Conservation (phyloP, 2,113 vertebrate genomes). For the Emydura subglobosa region DNA sequence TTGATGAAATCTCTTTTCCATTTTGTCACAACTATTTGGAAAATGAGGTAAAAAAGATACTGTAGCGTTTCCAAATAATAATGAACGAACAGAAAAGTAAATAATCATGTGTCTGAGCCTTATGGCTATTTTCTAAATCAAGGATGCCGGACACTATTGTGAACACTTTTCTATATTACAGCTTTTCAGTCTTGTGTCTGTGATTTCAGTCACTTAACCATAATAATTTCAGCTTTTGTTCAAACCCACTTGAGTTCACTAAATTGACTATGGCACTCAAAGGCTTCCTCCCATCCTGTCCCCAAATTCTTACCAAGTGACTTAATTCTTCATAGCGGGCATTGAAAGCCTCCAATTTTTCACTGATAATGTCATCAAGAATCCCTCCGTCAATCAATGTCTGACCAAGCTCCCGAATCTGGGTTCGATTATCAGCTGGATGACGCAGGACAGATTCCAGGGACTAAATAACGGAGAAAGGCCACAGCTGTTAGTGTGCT, state of each 20-base stretch:
- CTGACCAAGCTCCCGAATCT: constrained; percentile 97
- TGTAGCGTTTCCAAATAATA: background rate
- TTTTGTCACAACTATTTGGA: background rate
- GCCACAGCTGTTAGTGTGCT: background rate
- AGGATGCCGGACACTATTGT: background rate
- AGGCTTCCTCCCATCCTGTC: background rate
- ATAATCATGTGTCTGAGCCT: background rate
- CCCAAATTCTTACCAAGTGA: constrained; percentile 85
- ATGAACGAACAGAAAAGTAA: background rate
- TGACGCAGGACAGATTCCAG: constrained; percentile 93
- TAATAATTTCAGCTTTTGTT: background rate
- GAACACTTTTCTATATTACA: background rate
- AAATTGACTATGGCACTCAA: background rate
- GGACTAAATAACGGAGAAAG: constrained; percentile 76
- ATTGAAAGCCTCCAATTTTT: constrained; percentile 95
- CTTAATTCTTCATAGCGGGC: constrained; percentile 90
- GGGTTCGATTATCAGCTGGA: constrained; percentile 95
- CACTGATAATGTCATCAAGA: constrained; percentile 96
- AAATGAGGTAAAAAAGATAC: background rate
- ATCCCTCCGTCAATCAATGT: constrained; percentile 98
- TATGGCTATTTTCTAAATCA: background rate
- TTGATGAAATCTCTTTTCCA: background rate
- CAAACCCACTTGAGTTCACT: background rate
- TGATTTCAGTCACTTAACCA: background rate
- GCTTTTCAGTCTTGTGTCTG: background rate